Base-by-base conservation (phyloP, 1,140 invertebrate species). In the Drosophila athabasca region DNA sequence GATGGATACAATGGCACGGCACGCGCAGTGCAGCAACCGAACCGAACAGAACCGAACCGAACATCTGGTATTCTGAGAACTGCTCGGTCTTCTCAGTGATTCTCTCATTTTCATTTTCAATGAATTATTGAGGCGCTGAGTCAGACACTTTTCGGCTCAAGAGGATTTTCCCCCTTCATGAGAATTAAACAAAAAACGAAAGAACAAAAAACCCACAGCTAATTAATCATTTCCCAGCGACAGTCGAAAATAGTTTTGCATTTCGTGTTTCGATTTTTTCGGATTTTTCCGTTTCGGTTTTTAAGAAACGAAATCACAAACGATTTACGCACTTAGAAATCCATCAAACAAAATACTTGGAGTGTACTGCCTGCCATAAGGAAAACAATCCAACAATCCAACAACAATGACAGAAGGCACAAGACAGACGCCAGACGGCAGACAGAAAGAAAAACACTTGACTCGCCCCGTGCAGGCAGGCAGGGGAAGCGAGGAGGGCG, bases 251-350 rank as follows among this genome's bases (percentile, higher is more conserved):
- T 78, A 77, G 61, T 48, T 43, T 45, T 26, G 2, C 29, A 57
- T 53, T 77, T 51, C 22, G 19, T 7, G 35, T 15, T 51, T 26
- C 3, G 15, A n/a, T 45, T 59, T 60, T 24, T 22, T 26, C 17
- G 17, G 17, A 19, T 19, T 19, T 19, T 19, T 19, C 17, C 17
- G 46, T 15, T 52, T 26, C 3, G 15, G n/a, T 45, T 59, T 60
- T 24, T 22, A 48, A 49, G 35, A 43, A 17, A 8, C 1, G 26
- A 71, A 82, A 82, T 88, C 82, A 75, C 62, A 67, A 39, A 31
- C 83, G 66, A 75, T 82, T 69, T 74, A 87, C 82, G 82, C 82
- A 88, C 83, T 87, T 87, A 79, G 79, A 87, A 88, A 87, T 72
- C 82, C 83, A 87, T 87, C 83, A 87, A 87, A 87, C 83, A 87